Conservation (phyloP, 2,113 vertebrate genomes). For the Theropithecus gelada region DNA sequence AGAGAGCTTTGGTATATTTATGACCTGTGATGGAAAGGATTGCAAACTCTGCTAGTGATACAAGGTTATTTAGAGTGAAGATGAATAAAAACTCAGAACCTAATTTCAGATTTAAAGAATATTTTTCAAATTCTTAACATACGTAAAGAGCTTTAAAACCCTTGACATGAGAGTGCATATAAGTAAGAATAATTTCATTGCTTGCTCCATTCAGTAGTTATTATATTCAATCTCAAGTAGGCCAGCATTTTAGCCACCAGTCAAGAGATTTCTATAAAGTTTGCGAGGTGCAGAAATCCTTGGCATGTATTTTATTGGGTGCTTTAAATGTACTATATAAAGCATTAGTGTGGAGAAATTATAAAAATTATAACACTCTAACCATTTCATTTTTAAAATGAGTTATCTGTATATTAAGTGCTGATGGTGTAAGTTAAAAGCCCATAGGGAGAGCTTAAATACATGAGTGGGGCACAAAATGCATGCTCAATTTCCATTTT, state of each 20-base stretch:
- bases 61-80: neutral
- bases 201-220: constrained; percentile 15
- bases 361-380: constrained; percentile 60
- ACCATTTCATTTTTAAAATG: constrained; percentile 58
- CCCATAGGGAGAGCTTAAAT: constrained; percentile 35
- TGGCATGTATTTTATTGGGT: constrained; percentile 32
- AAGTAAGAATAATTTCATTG: neutral
- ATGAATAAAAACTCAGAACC: neutral
- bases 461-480: neutral
- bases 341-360: constrained; percentile 43
- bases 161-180: neutral
- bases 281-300: constrained; percentile 54
- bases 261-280: constrained; percentile 52
- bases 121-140: neutral
- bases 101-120: neutral
- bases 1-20: neutral
- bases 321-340: constrained; percentile 55
- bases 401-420: constrained; percentile 61
- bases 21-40: neutral
- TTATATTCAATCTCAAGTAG: neutral
- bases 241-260: neutral
- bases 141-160: neutral
- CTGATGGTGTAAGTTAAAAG: constrained; percentile 49
- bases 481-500: constrained; percentile 43
- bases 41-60: neutral